Evolutionary conservation across 2,888 invertebrate species (phyloP).

Genomic region (Amitus sp.): DNA sequence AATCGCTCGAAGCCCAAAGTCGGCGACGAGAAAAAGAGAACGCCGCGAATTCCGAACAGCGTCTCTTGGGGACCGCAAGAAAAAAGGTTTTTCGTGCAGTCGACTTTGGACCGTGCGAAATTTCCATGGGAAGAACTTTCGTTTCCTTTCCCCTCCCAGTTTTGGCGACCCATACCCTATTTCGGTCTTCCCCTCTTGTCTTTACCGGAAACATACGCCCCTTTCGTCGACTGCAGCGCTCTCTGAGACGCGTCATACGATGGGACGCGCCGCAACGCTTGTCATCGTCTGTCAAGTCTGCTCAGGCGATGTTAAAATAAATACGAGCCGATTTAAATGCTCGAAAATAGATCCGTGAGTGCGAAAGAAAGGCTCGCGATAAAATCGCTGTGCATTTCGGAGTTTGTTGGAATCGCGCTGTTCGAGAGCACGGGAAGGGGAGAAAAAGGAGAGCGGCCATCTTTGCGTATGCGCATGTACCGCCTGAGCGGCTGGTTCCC

Average conservation of each 20-base stretch:
- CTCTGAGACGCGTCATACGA: constrained; percentile 25
- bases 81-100: constrained; percentile 32
- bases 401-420: constrained; percentile 13
- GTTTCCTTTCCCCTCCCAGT: constrained; percentile 15
- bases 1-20: constrained; percentile 34
- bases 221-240: constrained; percentile 31
- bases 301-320: constrained; percentile 38
- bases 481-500: constrained; percentile 42
- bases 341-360: constrained; percentile 42
- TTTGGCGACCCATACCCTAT: constrained; percentile 18
- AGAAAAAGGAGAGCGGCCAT: constrained; percentile 47
- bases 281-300: constrained; percentile 32
- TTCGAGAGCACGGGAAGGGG: constrained; percentile 30
- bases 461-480: constrained; percentile 49
- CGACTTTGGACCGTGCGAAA: constrained; percentile 39
- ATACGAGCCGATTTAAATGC: constrained; percentile 16
- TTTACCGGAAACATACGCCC: constrained; percentile 19
- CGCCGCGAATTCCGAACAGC: constrained; percentile 31
- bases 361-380: constrained; percentile 38
- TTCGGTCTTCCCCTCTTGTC: constrained; percentile 13
- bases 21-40: constrained; percentile 34
- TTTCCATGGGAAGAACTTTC: constrained; percentile 32
- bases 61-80: constrained; percentile 22
- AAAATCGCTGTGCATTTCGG: constrained; percentile 22
- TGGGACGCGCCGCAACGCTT: constrained; percentile 35